Conservation (phyloP, 1,140 invertebrate genomes). For the Anastrepha obliqua region DNA sequence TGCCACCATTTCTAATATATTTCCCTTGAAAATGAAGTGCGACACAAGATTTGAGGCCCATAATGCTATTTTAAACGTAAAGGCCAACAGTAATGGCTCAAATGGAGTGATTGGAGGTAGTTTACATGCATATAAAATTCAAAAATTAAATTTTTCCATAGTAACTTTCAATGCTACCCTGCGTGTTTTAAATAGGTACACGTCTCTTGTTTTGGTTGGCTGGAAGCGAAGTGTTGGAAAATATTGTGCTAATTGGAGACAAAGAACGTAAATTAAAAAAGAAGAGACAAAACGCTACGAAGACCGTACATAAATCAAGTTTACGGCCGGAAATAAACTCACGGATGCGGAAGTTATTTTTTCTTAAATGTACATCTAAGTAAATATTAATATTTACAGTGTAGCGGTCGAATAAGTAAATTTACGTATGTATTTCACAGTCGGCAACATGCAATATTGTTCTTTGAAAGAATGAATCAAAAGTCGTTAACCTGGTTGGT, state of each 20-base stretch:
- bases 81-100: too few relatives aligned
- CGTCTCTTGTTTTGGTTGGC: constrained; percentile 37
- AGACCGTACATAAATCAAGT: not conserved
- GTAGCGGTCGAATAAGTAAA: too few relatives aligned
- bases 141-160: too few relatives aligned
- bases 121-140: too few relatives aligned
- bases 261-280: not conserved
- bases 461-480: not conserved
- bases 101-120: too few relatives aligned
- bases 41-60: too few relatives aligned
- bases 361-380: too few relatives aligned
- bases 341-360: not conserved
- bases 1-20: too few relatives aligned
- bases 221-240: not conserved
- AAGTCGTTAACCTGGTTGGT: not conserved
- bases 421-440: too few relatives aligned
- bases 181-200: not conserved
- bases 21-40: too few relatives aligned
- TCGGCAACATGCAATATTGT: not conserved
- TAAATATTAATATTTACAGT: too few relatives aligned
- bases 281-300: not conserved
- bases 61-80: too few relatives aligned
- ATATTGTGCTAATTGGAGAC: not conserved
- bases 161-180: not conserved
- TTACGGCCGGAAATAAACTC: not conserved